phyloP scores from a whole-genome alignment of 2,797 vertebrate genomes.

The Dryobates pubescens region DNA sequence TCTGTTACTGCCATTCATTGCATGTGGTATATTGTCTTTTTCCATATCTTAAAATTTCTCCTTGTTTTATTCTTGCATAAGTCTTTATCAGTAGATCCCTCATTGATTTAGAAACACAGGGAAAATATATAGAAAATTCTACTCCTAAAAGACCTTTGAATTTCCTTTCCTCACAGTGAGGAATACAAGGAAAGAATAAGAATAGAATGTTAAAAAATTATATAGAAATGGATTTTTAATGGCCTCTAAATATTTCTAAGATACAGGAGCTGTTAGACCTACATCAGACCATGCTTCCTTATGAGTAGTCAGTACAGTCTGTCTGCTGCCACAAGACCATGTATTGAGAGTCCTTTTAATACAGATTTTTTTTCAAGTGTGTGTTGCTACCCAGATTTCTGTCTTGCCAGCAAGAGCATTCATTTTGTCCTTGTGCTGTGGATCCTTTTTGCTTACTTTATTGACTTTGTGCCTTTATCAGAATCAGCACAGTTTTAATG shows the following conservation, averaged over 20 bases:
- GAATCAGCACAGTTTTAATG: slow-evolving; percentile 60
- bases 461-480: slow-evolving; percentile 56
- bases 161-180: neutral
- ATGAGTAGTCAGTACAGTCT: neutral
- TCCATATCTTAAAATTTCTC: neutral
- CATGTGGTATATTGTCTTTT: neutral
- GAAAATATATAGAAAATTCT: neutral
- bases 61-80: neutral
- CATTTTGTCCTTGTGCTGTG: slow-evolving; percentile 8
- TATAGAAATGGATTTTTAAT: neutral
- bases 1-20: neutral
- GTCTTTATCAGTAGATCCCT: neutral
- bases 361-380: neutral
- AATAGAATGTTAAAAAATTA: neutral
- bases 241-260: neutral
- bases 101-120: neutral
- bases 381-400: neutral
- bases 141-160: neutral
- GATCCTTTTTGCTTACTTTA: slow-evolving; percentile 26
- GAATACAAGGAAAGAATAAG: neutral
- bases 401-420: slow-evolving; percentile 3
- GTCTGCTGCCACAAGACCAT: neutral
- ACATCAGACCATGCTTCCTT: neutral
- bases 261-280: neutral
- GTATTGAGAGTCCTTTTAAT: neutral